phyloP scores from a whole-genome alignment of 2,113 vertebrate genomes.

The Pangasianodon hypophthalmus region DNA sequence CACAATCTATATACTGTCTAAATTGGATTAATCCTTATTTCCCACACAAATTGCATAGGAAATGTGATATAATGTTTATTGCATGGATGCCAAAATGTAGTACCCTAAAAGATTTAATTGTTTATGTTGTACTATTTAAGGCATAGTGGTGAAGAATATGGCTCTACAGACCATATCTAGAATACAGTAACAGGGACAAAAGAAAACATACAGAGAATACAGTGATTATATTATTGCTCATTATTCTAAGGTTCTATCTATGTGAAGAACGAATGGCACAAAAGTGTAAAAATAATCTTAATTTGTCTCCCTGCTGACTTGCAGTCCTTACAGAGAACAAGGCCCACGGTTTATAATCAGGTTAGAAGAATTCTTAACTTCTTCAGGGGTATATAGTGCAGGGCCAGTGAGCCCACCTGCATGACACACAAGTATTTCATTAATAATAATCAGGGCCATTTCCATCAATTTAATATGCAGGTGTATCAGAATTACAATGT shows the following conservation, averaged over 20 bases:
- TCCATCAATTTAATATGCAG: constrained; percentile 65
- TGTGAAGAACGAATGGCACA: neutral
- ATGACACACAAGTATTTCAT: constrained; percentile 55
- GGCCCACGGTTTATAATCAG: constrained; percentile 52
- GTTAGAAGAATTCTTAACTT: constrained; percentile 57
- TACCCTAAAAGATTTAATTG: neutral
- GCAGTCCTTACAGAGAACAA: constrained; percentile 41
- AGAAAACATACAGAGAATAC: neutral
- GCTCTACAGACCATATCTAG: constrained; percentile 23
- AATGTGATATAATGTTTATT: constrained; percentile 18
- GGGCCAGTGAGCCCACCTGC: constrained; percentile 55
- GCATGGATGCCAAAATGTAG: neutral
- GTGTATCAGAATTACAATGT: constrained; percentile 63
- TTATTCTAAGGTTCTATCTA: neutral
- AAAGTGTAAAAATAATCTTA: constrained; percentile 33
- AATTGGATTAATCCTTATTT: neutral
- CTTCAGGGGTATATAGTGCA: constrained; percentile 50
- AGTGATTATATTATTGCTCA: neutral
- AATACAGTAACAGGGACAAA: neutral
- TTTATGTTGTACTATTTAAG: neutral
- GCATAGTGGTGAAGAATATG: constrained; percentile 13
- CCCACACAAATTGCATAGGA: neutral
- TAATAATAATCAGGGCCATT: constrained; percentile 67
- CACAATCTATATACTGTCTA: neutral
- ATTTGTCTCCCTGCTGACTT: constrained; percentile 44